A percentile compares a stretch with the other conserved stretches of the same genome.
Conservation (phyloP, 1,140 invertebrate species). For the Caenorhabditis briggsae region DNA sequence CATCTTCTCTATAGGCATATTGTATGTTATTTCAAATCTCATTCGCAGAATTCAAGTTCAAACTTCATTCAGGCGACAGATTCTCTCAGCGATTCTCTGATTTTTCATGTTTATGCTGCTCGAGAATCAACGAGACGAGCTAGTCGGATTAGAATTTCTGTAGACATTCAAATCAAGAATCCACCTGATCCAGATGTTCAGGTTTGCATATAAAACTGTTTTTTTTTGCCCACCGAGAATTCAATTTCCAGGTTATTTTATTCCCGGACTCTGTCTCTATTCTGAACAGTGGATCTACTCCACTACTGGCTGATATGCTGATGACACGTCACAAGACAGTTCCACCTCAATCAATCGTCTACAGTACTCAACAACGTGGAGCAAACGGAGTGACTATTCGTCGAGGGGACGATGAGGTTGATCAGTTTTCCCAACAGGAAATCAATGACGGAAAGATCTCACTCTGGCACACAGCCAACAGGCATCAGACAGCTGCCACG, state of each 20-base stretch:
- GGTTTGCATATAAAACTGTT: neutral
- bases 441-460: conserved; percentile 41
- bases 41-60: too few relatives aligned
- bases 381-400: conserved; percentile 50
- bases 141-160: conserved; percentile 51
- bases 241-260: conserved; percentile 48
- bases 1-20: conserved; percentile 51
- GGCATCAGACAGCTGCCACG: conserved; percentile 34
- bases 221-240: neutral
- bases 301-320: conserved; percentile 64
- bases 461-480: conserved; percentile 33
- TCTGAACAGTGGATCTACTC: conserved; percentile 69
- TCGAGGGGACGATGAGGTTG: conserved; percentile 10
- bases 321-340: conserved; percentile 54
- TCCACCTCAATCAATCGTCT: conserved; percentile 66
- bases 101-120: conserved; percentile 61
- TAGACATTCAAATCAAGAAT: conserved; percentile 53
- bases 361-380: conserved; percentile 61
- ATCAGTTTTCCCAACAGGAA: conserved; percentile 38
- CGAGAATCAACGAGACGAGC: conserved; percentile 54
- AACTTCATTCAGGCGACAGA: conserved; percentile 49
- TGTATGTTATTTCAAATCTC: neutral
- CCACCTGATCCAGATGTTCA: conserved; percentile 56
- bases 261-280: conserved; percentile 70
- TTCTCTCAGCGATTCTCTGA: conserved; percentile 53